Conservation (phyloP, 1,140 invertebrate species). For the Phymorhynchus buccinoides region DNA sequence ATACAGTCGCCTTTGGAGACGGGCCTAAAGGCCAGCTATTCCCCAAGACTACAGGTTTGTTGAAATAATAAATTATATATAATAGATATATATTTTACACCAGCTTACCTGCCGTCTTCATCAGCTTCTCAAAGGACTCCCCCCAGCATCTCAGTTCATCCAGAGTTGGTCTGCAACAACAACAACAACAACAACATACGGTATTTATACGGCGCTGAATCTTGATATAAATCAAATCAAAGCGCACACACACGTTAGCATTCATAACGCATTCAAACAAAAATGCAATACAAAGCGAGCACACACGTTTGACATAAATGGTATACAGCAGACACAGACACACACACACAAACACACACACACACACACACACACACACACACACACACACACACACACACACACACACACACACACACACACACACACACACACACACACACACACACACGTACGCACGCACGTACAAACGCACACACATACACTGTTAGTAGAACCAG, state of each 20-base stretch:
- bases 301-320: too few species aligned
- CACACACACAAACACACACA: constrained; percentile 17
- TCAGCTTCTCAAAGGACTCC: constrained; percentile 95
- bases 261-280: not conserved
- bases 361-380: not conserved
- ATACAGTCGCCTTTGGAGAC: too few species aligned
- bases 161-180: constrained; percentile 83
- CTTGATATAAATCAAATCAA: too few species aligned
- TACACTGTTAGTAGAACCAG: too few species aligned
- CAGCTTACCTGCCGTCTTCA: constrained; percentile 86
- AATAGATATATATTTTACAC: not conserved
- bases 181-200: too few species aligned
- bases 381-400: not conserved
- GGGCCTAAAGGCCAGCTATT: too few species aligned
- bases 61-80: not conserved
- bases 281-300: not conserved
- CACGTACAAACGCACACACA: too few species aligned
- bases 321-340: constrained; percentile 6
- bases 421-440: constrained; percentile 13
- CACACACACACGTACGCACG: not conserved
- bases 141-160: constrained; percentile 96
- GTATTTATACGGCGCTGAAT: too few species aligned
- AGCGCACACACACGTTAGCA: constrained; percentile 5
- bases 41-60: too few species aligned
- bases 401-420: not conserved